phyloP scores from a whole-genome alignment of 2,888 invertebrate species.

The Polia nebulosa region DNA sequence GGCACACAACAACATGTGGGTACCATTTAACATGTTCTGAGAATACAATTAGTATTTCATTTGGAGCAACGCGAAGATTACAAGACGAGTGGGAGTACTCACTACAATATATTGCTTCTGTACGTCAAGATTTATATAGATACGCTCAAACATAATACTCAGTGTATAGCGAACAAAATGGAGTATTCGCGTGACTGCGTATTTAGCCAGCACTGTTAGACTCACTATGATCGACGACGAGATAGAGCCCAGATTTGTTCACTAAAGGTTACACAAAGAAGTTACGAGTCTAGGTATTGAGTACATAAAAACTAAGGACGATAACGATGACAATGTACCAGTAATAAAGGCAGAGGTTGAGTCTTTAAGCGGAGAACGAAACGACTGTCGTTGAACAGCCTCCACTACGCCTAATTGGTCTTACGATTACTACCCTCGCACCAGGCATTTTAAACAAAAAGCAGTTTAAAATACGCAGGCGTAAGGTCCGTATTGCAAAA shows the following conservation, averaged over 20 bases:
- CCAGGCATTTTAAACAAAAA: conserved; percentile 66
- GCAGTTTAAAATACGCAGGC: conserved; percentile 69
- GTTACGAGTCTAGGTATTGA: conserved; percentile 54
- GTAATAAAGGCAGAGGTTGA: conserved; percentile 76
- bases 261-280: conserved; percentile 38
- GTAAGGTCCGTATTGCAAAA: conserved; percentile 73
- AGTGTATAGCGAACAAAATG: conserved; percentile 64
- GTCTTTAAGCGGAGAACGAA: conserved; percentile 74
- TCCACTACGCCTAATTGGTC: conserved; percentile 78
- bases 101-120: conserved; percentile 71
- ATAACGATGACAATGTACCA: conserved; percentile 70
- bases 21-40: conserved; percentile 69
- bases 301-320: conserved; percentile 63
- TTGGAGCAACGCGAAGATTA: conserved; percentile 73
- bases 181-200: conserved; percentile 65
- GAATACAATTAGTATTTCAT: conserved; percentile 79
- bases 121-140: conserved; percentile 69
- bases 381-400: conserved; percentile 72
- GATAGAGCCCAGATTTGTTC: conserved; percentile 39
- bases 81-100: conserved; percentile 72
- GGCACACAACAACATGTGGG: conserved; percentile 61
- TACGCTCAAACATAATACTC: conserved; percentile 59
- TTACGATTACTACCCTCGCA: conserved; percentile 74
- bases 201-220: conserved; percentile 34
- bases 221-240: conserved; percentile 52